These are phyloP conservation scores for Smittia aterrima DNA, from an alignment of 2,888 invertebrate species.

Conservation along the genomic window DNA sequence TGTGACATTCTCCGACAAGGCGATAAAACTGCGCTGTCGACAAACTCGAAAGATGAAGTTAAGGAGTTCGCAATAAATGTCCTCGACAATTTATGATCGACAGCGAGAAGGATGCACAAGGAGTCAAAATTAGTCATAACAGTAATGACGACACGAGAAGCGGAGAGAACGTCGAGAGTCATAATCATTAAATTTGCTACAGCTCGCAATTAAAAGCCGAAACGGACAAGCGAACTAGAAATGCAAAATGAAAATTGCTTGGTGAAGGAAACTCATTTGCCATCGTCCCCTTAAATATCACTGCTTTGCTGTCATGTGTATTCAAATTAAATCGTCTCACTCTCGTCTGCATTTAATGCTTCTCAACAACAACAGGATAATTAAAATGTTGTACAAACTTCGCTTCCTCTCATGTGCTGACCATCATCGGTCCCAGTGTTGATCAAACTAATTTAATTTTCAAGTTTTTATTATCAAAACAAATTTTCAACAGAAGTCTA, in stretches of 20 bases:
- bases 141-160: constrained; percentile 26
- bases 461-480: constrained; percentile 24
- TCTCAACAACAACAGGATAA: constrained; percentile 7
- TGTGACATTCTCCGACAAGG: constrained; percentile 7
- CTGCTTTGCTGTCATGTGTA: neutral
- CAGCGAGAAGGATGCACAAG: neutral
- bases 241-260: neutral
- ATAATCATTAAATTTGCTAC: constrained; percentile 33
- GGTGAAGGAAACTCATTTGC: constrained; percentile 12
- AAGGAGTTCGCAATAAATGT: neutral
- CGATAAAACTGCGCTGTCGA: neutral
- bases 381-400: constrained; percentile 11
- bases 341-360: neutral
- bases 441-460: constrained; percentile 25
- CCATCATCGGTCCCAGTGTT: constrained; percentile 7
- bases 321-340: constrained; percentile 20
- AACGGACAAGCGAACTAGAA: neutral
- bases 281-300: constrained; percentile 3
- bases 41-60: neutral
- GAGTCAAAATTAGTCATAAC: constrained; percentile 40
- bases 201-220: constrained; percentile 28
- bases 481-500: neutral
- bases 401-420: neutral
- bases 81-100: neutral
- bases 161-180: neutral